Base-by-base conservation (phyloP, 2,113 vertebrate species). In the Brachyhypopomus gauderio region DNA sequence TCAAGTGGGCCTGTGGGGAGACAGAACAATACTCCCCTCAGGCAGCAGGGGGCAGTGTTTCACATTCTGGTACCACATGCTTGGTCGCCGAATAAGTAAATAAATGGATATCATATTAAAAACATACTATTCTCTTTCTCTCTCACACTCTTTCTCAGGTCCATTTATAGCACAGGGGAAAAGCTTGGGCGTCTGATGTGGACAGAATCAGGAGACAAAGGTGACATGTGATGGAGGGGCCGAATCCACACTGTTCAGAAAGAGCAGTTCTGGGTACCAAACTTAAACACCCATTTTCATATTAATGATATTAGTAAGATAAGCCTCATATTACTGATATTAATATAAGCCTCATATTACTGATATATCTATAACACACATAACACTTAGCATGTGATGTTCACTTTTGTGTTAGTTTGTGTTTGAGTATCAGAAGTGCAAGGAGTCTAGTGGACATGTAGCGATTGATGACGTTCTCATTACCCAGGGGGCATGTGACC, bases 11-110 rank as follows among this genome's bases (percentile, higher is more conserved):
- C n/a, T n/a, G n/a, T n/a, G n/a, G n/a, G n/a, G n/a, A n/a, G n/a
- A n/a, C n/a, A n/a, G n/a, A n/a, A n/a, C n/a, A n/a, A n/a, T n/a
- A n/a, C n/a, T 91, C 55, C 84, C 88, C 34, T 83, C 89, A 22
- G 71, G 85, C 87, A 87, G 70, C 12, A 86, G 78, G 72, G 89
- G 89, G 4, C 86, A 91, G 86, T 93, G 92, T 86, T 85, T 94
- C 14, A 89, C 52, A 19, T 93, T 94, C 85, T 94, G 92, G 92
- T 93, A 92, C 81, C 89, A 93, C 67, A 92, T 92, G 85, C 81
- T 82, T 52, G 90, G 91, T 20, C n/a, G 45, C 63, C 27, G 90
- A 2, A 78, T 89, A 52, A 34, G 27, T 41, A 17, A 3, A 67
- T 34, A 7, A n/a, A 9, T 20, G 1, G 14, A 38, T 69, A 14